Conservation (phyloP, 2,113 vertebrate genomes). For the Phalacrocorax brasilianus region DNA sequence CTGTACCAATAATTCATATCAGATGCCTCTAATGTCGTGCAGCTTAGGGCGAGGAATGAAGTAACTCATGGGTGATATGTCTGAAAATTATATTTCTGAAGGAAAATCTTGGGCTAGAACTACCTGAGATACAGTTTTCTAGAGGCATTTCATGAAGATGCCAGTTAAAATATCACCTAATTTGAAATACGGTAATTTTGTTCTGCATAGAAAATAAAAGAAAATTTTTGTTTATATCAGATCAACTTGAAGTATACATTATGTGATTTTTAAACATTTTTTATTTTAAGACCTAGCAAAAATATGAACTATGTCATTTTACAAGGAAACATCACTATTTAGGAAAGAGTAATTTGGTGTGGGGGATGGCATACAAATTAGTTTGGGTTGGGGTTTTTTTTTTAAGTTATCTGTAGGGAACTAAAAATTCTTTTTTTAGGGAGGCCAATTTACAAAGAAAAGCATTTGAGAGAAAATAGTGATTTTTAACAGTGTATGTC, state of each 20-base stretch:
- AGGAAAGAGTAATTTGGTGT: neutral
- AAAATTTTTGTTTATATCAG: neutral
- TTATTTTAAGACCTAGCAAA: neutral
- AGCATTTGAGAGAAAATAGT: neutral
- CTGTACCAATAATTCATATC: neutral
- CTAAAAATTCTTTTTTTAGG: neutral
- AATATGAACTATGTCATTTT: neutral
- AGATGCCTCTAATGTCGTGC: neutral
- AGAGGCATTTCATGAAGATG: neutral
- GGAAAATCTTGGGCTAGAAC: neutral
- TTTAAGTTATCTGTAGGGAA: neutral
- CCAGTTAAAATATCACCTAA: neutral
- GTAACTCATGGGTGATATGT: neutral
- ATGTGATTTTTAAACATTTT: neutral
- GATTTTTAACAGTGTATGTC: neutral
- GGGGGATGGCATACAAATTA: neutral
- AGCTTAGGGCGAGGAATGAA: neutral
- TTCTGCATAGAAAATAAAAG: neutral
- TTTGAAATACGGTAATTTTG: neutral
- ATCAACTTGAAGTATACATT: neutral
- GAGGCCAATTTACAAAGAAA: neutral
- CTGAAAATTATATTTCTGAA: neutral
- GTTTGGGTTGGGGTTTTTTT: neutral
- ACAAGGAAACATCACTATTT: neutral
- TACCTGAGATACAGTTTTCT: neutral